phyloP scores from a whole-genome alignment of 2,888 invertebrate species.

The Ypsolopha sequella region DNA sequence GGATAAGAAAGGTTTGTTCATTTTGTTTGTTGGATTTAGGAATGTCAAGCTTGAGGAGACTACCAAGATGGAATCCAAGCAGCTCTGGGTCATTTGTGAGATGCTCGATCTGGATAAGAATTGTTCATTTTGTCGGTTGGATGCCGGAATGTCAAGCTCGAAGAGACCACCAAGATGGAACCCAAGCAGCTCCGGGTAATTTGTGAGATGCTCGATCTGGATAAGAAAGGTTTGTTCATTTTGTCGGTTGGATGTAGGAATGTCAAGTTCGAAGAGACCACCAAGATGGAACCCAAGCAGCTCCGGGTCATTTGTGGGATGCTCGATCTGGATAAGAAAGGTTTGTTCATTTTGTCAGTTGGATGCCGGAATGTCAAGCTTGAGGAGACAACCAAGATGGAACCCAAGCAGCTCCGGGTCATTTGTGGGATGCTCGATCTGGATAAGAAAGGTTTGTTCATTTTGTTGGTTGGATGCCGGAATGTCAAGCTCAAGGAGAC shows the following conservation, averaged over 20 bases:
- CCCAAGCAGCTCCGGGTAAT: conserved; percentile 76
- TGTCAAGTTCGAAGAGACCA: conserved; percentile 75
- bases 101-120: conserved; percentile 79
- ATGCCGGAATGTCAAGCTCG: conserved; percentile 79
- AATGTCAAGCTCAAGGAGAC: conserved; percentile 77
- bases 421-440: conserved; percentile 82
- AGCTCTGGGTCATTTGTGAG: conserved; percentile 78
- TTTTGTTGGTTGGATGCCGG: too few species aligned
- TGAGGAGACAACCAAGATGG: conserved; percentile 73
- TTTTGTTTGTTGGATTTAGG: not conserved
- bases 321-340: conserved; percentile 79
- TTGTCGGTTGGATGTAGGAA: too few species aligned
- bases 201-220: conserved; percentile 80
- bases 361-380: conserved; percentile 73
- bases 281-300: conserved; percentile 75
- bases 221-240: conserved; percentile 71
- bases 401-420: conserved; percentile 75
- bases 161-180: conserved; percentile 74
- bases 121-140: not conserved
- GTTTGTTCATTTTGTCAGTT: conserved; percentile 22
- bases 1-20: conserved; percentile 71
- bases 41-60: conserved; percentile 77
- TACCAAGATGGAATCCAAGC: conserved; percentile 74
- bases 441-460: conserved; percentile 67
- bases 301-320: conserved; percentile 80